Conservation (phyloP, 1,140 invertebrate genomes). For the Zaprionus lachaisei region DNA sequence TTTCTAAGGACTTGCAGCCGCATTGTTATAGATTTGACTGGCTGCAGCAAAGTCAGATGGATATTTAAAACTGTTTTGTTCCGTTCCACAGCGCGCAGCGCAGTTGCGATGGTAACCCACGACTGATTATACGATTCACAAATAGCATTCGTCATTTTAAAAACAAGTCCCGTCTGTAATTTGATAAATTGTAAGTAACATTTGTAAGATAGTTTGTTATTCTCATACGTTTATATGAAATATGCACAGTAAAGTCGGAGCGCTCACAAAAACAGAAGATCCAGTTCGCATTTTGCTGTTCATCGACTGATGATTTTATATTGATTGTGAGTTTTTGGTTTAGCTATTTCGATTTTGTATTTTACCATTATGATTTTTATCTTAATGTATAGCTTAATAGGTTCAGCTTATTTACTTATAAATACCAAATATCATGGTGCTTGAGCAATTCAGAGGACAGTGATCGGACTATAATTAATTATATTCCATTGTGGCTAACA, state of each 20-base stretch:
- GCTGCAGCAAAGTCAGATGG: conserved; percentile 18
- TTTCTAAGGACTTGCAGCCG: conserved; percentile 20
- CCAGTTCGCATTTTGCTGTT: neutral
- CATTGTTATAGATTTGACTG: conserved; percentile 11
- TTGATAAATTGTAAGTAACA: neutral
- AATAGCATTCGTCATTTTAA: conserved; percentile 49
- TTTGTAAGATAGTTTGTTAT: neutral
- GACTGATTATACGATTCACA: conserved; percentile 45
- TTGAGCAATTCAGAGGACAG: too few relatives aligned
- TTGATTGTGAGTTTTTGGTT: neutral
- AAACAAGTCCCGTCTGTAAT: conserved; percentile 11
- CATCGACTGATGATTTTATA: neutral
- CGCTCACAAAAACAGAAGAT: neutral
- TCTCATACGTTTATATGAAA: neutral
- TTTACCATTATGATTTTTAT: neutral
- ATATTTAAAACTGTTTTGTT: conserved; percentile 51
- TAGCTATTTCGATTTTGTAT: neutral
- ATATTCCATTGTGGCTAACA: too few relatives aligned
- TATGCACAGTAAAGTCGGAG: neutral
- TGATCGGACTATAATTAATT: too few relatives aligned
- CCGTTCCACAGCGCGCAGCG: conserved; percentile 35
- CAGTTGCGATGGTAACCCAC: conserved; percentile 39
- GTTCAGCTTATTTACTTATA: neutral
- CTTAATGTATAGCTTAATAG: neutral
- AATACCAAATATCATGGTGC: too few relatives aligned